Evolutionary conservation across 2,888 invertebrate genomes (phyloP).

Genomic region (Syrista parreyssii): DNA sequence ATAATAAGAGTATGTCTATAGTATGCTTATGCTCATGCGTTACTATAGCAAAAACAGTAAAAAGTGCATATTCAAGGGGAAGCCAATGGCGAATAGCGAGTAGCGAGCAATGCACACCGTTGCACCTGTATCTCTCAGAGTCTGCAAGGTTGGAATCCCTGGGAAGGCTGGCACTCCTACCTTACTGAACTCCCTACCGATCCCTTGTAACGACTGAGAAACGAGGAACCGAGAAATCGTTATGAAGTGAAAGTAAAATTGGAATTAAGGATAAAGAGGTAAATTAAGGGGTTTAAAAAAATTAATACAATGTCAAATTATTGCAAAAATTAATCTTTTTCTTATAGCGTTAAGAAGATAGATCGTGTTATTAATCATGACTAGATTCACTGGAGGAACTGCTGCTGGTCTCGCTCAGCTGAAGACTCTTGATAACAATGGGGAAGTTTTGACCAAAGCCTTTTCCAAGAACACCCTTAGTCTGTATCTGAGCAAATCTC

Average conservation of each 20-base stretch:
- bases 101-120: slow-evolving; percentile 38
- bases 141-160: slow-evolving; percentile 4
- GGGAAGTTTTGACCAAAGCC: slow-evolving; percentile 24
- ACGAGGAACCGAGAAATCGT: too few species aligned
- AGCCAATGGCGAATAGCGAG: slow-evolving; percentile 23
- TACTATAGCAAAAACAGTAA: slow-evolving; percentile 39
- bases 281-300: too few species aligned
- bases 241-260: not conserved
- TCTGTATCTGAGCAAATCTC: slow-evolving; percentile 5
- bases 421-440: slow-evolving; percentile 24
- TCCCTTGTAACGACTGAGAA: too few species aligned
- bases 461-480: slow-evolving; percentile 1
- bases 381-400: not conserved
- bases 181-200: slow-evolving; percentile 43
- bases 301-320: too few species aligned
- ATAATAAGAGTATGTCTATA: slow-evolving; percentile 18
- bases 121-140: slow-evolving; percentile 47
- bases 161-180: slow-evolving; percentile 42
- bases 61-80: slow-evolving; percentile 30
- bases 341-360: not conserved
- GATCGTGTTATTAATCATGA: not conserved
- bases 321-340: too few species aligned
- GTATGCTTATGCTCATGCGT: slow-evolving; percentile 6
- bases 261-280: too few species aligned
- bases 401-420: slow-evolving; percentile 13